These are phyloP conservation scores for Portunus trituberculatus DNA, from an alignment of 1,140 invertebrate species.

Conservation along the genomic window DNA sequence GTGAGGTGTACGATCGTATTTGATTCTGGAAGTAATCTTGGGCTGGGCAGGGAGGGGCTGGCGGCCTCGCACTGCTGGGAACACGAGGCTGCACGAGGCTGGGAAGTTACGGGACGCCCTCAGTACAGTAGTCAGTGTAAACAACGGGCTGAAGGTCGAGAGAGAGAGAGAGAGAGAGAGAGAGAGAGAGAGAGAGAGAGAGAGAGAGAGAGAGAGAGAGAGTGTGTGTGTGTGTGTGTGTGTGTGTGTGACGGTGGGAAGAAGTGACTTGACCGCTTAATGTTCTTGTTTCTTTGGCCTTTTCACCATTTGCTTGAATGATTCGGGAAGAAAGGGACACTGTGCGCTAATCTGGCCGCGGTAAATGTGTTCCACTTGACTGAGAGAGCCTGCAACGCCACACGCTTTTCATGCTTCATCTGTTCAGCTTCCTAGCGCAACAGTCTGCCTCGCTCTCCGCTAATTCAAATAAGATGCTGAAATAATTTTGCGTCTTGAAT, in stretches of 20 bases:
- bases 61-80: neutral
- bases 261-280: neutral
- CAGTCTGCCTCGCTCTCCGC: too few species aligned
- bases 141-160: neutral
- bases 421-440: too few species aligned
- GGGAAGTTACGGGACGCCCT: neutral
- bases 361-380: too few species aligned
- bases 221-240: neutral
- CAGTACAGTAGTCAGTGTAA: neutral
- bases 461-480: too few species aligned
- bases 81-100: neutral
- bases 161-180: neutral
- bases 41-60: neutral
- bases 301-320: conserved; percentile 22
- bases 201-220: neutral
- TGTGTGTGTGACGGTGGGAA: too few species aligned
- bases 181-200: conserved; percentile 7
- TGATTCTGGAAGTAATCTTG: neutral
- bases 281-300: neutral
- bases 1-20: conserved; percentile 1
- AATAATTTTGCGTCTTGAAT: too few species aligned
- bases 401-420: too few species aligned
- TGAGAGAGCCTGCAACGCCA: too few species aligned
- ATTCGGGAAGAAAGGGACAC: neutral
- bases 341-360: too few species aligned